phyloP scores from a whole-genome alignment of 2,113 vertebrate genomes.

The Nansenia antarctica region DNA sequence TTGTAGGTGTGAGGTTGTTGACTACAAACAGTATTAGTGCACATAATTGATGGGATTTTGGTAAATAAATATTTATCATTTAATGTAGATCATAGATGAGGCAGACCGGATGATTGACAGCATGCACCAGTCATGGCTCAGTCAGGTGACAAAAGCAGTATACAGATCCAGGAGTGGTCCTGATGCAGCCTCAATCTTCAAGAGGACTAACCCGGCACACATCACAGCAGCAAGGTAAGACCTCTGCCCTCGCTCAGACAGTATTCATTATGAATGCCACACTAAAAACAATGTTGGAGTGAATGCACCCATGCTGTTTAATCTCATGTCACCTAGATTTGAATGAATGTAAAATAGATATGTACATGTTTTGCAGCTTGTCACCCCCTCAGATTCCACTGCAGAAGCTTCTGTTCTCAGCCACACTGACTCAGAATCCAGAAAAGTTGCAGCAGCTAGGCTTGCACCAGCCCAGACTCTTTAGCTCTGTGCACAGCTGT shows the following conservation, averaged over 20 bases:
- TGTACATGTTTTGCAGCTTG: constrained; percentile 65
- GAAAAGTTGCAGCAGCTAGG: constrained; percentile 92
- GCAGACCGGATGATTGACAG: constrained; percentile 96
- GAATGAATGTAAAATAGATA: too few relatives aligned
- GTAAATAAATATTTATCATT: not conserved
- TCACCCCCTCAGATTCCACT: constrained; percentile 84
- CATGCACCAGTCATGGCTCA: constrained; percentile 94
- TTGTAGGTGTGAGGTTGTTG: not conserved
- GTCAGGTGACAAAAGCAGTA: constrained; percentile 81
- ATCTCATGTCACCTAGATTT: too few relatives aligned
- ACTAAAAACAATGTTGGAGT: not conserved
- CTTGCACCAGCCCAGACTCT: constrained; percentile 89
- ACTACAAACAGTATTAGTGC: not conserved
- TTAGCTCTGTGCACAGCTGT: constrained; percentile 74
- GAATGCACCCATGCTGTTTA: not conserved
- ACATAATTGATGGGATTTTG: not conserved
- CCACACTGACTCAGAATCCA: constrained; percentile 90
- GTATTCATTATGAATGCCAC: not conserved
- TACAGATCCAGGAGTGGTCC: constrained; percentile 49
- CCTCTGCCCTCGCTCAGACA: not conserved
- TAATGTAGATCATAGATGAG: constrained; percentile 87
- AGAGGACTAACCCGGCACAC: constrained; percentile 66
- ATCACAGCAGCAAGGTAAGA: constrained; percentile 85
- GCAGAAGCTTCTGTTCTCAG: constrained; percentile 96
- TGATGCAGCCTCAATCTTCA: constrained; percentile 64